These are phyloP conservation scores for Crypturellus tataupa DNA, from an alignment of 2,797 vertebrate species.

Conservation along the genomic window DNA sequence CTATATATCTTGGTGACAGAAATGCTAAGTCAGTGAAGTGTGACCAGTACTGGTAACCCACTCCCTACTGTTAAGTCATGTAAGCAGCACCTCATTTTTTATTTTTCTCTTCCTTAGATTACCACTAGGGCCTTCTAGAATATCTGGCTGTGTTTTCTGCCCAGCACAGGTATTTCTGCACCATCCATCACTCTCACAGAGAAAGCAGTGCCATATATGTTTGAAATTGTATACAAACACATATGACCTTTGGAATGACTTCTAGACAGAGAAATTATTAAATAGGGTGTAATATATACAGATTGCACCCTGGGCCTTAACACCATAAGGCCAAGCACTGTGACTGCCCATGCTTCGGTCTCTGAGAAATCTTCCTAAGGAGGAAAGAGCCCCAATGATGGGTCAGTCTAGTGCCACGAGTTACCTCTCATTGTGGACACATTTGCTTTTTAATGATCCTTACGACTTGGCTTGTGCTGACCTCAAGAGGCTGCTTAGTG, in stretches of 20 bases:
- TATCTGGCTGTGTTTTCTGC: background rate
- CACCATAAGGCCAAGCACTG: fast-evolving
- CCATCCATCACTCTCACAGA: background rate
- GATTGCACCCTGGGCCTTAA: background rate
- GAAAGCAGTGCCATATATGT: background rate
- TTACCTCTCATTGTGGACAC: background rate
- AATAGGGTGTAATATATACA: background rate
- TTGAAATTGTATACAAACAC: background rate
- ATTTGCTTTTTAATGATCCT: background rate
- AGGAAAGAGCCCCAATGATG: background rate
- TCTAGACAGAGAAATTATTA: background rate
- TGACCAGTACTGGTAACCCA: background rate
- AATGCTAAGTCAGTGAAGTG: background rate
- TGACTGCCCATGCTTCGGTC: background rate
- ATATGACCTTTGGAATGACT: background rate
- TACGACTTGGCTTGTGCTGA: background rate
- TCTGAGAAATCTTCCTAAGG: background rate
- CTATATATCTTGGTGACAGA: background rate
- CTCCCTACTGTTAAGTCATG: background rate
- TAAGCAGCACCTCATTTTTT: background rate
- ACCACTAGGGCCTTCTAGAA: background rate
- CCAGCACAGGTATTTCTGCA: background rate
- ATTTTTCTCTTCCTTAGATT: background rate
- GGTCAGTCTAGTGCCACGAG: fast-evolving
- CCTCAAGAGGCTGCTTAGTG: background rate